Conservation (phyloP, 2,113 vertebrate species). For the Passer montanus region DNA sequence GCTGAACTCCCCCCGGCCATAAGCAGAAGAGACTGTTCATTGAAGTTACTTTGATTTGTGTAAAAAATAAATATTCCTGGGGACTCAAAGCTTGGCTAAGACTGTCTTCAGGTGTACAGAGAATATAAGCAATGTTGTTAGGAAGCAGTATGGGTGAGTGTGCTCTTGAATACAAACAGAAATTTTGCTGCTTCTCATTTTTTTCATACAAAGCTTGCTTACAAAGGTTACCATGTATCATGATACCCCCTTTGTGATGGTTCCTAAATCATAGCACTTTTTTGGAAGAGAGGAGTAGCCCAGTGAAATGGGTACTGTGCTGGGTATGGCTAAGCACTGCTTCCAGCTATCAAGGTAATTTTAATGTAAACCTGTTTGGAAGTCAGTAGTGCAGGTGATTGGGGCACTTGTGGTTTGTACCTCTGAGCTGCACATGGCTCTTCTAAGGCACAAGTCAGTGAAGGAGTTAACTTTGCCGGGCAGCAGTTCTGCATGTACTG, state of each 20-base stretch:
- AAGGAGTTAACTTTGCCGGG: background rate
- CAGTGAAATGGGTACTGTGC: accelerated
- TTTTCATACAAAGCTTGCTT: background rate
- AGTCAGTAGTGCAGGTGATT: background rate
- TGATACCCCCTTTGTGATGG: background rate
- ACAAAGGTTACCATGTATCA: background rate
- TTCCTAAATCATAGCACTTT: background rate
- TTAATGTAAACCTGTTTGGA: background rate
- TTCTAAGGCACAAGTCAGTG: background rate
- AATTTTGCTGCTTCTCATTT: background rate
- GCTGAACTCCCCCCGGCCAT: background rate
- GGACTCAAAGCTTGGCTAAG: background rate
- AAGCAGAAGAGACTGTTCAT: background rate
- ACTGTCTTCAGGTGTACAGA: background rate
- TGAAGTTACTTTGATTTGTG: background rate
- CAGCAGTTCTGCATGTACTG: background rate
- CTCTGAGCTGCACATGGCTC: background rate
- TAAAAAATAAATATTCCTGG: background rate
- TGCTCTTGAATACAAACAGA: background rate
- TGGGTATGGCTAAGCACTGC: background rate
- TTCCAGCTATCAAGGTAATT: background rate
- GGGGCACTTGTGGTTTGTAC: background rate
- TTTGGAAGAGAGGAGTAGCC: background rate
- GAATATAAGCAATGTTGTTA: background rate
- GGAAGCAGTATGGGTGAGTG: background rate